phyloP scores from a whole-genome alignment of 2,888 invertebrate genomes.

The Cecidostiba fungosa region DNA sequence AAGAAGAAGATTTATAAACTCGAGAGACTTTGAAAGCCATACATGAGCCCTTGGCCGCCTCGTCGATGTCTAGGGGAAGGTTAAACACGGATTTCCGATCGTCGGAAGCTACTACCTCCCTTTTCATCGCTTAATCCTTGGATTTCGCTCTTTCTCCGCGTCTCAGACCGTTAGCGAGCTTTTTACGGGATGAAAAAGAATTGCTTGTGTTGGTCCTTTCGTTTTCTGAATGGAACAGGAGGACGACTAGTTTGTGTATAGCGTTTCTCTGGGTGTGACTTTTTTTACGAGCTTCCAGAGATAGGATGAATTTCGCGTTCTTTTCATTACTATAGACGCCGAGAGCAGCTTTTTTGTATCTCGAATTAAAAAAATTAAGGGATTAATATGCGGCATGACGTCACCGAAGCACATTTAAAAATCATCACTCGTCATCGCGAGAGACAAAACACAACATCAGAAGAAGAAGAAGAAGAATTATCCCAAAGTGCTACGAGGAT shows the following conservation, averaged over 20 bases:
- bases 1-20: neutral
- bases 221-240: slow-evolving; percentile 18
- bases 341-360: neutral
- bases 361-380: too few relatives aligned
- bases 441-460: neutral
- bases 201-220: slow-evolving; percentile 2
- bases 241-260: neutral
- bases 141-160: neutral
- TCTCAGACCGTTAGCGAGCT: neutral
- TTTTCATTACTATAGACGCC: neutral
- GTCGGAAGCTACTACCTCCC: neutral
- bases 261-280: neutral
- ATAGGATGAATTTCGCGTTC: neutral
- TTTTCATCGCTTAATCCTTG: neutral
- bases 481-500: neutral
- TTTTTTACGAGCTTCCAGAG: neutral
- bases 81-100: neutral
- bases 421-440: neutral
- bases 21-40: slow-evolving; percentile 7
- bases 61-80: neutral
- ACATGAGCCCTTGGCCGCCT: neutral
- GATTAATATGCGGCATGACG: neutral
- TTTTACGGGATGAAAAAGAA: neutral
- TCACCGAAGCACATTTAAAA: neutral
- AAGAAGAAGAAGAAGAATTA: neutral